A percentile compares a stretch with the other conserved stretches of the same genome.
Evolutionary conservation across 2,797 vertebrate genomes (phyloP).

Genomic region (Hoplostethus atlanticus): DNA sequence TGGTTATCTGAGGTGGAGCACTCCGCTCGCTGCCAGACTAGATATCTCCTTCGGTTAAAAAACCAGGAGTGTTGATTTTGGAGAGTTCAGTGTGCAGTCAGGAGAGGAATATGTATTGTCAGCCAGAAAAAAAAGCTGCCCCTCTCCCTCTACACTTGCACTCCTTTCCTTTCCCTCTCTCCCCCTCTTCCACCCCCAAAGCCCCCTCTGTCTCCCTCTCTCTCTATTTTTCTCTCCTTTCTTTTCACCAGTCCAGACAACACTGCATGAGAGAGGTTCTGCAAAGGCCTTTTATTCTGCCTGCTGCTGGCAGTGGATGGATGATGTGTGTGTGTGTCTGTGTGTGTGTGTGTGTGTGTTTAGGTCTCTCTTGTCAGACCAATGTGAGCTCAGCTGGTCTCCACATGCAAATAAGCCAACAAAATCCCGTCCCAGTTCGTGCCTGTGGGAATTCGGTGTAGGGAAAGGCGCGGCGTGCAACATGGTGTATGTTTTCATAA

Average conservation of each 20-base stretch:
- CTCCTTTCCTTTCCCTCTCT: neutral
- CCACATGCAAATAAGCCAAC: slow-evolving; percentile 50
- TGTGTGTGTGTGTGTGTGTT: slow-evolving; percentile 36
- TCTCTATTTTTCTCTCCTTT: neutral
- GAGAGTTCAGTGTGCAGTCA: slow-evolving; percentile 55
- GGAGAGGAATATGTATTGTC: slow-evolving; percentile 41
- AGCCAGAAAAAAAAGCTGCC: slow-evolving; percentile 37
- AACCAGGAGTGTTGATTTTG: slow-evolving; percentile 70
- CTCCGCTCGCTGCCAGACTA: slow-evolving; percentile 42
- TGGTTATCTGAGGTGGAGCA: slow-evolving; percentile 44
- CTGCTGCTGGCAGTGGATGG: neutral
- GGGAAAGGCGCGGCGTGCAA: slow-evolving; percentile 8
- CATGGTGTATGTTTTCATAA: slow-evolving; percentile 14
- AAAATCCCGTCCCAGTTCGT: slow-evolving; percentile 21
- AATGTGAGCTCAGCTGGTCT: slow-evolving; percentile 58
- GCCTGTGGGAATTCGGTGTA: slow-evolving; percentile 26
- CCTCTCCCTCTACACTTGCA: slow-evolving; percentile 3
- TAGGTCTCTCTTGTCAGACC: slow-evolving; percentile 46
- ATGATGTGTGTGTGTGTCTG: neutral
- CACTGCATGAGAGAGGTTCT: slow-evolving; percentile 14
- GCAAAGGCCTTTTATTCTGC: no score
- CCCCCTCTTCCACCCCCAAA: no score
- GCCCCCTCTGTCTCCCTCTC: no score
- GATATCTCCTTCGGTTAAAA: slow-evolving; percentile 50
- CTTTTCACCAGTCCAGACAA: slow-evolving; percentile 22